Conservation (phyloP, 2,888 invertebrate genomes). For the Mythimna albipuncta region DNA sequence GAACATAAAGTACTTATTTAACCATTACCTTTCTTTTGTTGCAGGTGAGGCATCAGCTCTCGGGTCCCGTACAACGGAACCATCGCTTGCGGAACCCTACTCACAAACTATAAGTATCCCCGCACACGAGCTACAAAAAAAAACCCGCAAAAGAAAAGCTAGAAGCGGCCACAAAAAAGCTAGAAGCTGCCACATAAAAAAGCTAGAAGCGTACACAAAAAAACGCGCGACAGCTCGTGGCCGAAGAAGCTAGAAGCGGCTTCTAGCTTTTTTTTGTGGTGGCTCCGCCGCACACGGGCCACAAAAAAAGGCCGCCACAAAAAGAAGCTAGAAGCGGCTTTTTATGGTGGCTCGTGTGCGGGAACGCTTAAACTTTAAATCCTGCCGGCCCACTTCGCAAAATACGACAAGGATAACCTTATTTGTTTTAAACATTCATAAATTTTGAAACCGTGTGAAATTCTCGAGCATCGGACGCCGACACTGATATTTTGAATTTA, state of each 20-base stretch:
- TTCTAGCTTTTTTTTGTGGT: no score
- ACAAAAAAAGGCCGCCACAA: no score
- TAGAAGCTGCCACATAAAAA: no score
- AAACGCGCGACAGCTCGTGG: no score
- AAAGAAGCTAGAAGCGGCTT: no score
- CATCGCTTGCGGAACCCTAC: slow-evolving; percentile 33
- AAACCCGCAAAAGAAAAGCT: no score
- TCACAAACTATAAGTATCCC: slow-evolving; percentile 56
- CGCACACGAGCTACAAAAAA: no score
- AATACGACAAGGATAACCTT: slow-evolving; percentile 69
- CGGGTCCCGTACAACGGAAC: slow-evolving; percentile 42
- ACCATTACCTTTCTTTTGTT: slow-evolving; percentile 63
- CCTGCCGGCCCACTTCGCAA: slow-evolving; percentile 70
- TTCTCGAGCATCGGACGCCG: slow-evolving; percentile 49
- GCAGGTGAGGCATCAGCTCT: slow-evolving; percentile 62
- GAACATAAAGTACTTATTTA: slow-evolving; percentile 58
- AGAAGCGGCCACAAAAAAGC: no score
- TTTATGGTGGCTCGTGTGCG: no score
- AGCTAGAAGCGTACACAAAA: no score
- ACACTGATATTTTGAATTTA: slow-evolving; percentile 64
- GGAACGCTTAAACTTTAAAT: slow-evolving; percentile 71
- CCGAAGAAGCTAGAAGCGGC: no score
- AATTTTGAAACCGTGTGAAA: slow-evolving; percentile 77
- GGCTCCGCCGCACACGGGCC: no score
- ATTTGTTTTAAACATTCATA: slow-evolving; percentile 77